Evolutionary conservation across 2,113 vertebrate genomes (phyloP), one percentile per base, ranked within the genome.

Genomic region (Anguilla japonica): DNA sequence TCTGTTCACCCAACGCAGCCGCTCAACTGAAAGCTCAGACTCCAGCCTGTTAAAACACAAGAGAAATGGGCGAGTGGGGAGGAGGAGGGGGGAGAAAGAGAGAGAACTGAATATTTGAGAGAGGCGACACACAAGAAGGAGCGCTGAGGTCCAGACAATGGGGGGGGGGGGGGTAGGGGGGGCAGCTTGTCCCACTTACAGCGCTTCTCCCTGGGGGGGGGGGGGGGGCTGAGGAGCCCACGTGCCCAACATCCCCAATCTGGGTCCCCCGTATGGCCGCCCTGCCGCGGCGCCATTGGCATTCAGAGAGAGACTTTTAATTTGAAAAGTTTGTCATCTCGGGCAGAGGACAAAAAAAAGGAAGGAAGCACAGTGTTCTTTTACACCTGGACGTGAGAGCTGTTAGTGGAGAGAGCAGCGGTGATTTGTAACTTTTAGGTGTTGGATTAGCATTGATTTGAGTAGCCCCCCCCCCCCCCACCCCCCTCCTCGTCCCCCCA

Each of bases 381-480:
- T 41, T 82, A 8, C n/a, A 15, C 22, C 4, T 67, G 16, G 67
- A 41, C 75, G 81, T 53, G 46, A 84, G 67, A 1, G 22, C 78
- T 26, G 22, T 3, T 29, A 6, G 26, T 8, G 53, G 3, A 57
- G 39, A 6, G 34, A 56, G 50, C 29, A 60, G 78, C 50, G 63
- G 46, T 29, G 53, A 88, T 88, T 87, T 88, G 71, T 88, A 88
- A 89, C 88, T 84, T 88, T 89, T 89, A 83, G 87, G 75, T 67
- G 87, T 79, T 88, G 89, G 87, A 91, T 90, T 90, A 91, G 83
- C 87, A 81, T 90, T 85, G 87, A 88, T 91, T 90, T 85, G 85
- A 88, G 87, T 87, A 43, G 50, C 86, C 88, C 88, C 67, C 60
- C 20, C 18, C 2, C 50, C 1, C 4, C 43, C 43, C 4, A 3